Conservation (phyloP, 2,797 vertebrate genomes). For the Melanotaenia nigrans region DNA sequence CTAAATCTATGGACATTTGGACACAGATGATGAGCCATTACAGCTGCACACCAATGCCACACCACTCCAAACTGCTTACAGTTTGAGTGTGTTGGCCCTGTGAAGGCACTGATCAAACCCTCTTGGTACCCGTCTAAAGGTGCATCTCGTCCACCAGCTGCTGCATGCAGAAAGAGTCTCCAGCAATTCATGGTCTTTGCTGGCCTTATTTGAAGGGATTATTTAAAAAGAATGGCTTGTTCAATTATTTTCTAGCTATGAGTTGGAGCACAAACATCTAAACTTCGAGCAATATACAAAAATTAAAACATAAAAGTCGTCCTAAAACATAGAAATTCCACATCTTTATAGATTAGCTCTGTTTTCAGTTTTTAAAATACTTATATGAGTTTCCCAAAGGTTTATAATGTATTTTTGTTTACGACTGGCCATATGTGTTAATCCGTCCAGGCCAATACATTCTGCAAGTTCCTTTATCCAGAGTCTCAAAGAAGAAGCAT, state of each 20-base stretch:
- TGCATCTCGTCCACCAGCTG: too few relatives aligned
- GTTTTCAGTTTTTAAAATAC: too few relatives aligned
- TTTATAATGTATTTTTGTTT: too few relatives aligned
- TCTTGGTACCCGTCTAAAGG: slow-evolving; percentile 3
- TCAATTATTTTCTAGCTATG: too few relatives aligned
- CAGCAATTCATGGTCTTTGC: background rate
- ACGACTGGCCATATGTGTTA: too few relatives aligned
- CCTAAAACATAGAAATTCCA: background rate
- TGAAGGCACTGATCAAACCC: background rate
- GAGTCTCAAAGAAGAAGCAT: background rate
- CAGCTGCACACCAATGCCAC: slow-evolving; percentile 11
- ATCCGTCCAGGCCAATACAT: background rate
- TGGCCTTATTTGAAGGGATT: too few relatives aligned
- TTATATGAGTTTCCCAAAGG: too few relatives aligned
- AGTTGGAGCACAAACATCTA: too few relatives aligned
- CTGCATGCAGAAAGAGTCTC: background rate
- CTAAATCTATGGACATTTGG: slow-evolving; percentile 22
- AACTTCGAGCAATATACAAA: too few relatives aligned
- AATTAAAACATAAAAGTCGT: background rate
- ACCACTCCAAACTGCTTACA: background rate
- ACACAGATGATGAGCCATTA: slow-evolving; percentile 29
- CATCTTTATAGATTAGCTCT: background rate
- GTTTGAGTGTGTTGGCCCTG: background rate
- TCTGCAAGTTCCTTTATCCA: background rate
- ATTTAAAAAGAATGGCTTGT: too few relatives aligned